These are phyloP conservation scores for Progne subis DNA, from an alignment of 2,113 vertebrate genomes.

Conservation along the genomic window DNA sequence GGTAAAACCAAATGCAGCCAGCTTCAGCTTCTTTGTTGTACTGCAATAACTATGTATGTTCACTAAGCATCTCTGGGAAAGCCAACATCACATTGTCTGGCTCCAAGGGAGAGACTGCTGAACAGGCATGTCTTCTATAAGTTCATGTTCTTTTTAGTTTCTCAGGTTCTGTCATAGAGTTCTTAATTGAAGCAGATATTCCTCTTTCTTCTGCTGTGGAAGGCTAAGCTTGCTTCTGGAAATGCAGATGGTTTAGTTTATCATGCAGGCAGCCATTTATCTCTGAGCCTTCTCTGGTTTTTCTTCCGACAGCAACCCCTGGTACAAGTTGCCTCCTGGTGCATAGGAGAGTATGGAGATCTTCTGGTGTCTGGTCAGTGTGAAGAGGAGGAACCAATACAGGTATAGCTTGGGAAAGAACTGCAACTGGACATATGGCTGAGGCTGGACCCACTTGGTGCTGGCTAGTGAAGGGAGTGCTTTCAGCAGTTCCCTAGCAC, in stretches of 20 bases:
- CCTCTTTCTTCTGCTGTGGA: background rate
- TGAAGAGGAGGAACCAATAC: conserved; percentile 97
- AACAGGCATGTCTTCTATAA: background rate
- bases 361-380: conserved; percentile 95
- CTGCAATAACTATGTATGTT: background rate
- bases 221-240: background rate
- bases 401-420: conserved; percentile 76
- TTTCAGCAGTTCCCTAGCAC: background rate
- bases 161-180: background rate
- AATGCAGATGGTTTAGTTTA: background rate
- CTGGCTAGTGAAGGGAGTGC: background rate
- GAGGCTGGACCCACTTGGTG: background rate
- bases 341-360: conserved; percentile 98
- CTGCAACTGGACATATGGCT: background rate
- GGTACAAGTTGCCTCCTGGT: conserved; percentile 98
- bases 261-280: background rate
- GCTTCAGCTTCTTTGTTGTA: background rate
- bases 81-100: background rate
- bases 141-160: background rate
- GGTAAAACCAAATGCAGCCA: conserved; percentile 65
- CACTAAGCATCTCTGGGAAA: background rate
- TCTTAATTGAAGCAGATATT: background rate
- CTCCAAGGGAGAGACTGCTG: background rate
- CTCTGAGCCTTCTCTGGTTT: background rate
- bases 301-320: conserved; percentile 87